phyloP scores from a whole-genome alignment of 2,113 vertebrate genomes.

The Cisticola juncidis region DNA sequence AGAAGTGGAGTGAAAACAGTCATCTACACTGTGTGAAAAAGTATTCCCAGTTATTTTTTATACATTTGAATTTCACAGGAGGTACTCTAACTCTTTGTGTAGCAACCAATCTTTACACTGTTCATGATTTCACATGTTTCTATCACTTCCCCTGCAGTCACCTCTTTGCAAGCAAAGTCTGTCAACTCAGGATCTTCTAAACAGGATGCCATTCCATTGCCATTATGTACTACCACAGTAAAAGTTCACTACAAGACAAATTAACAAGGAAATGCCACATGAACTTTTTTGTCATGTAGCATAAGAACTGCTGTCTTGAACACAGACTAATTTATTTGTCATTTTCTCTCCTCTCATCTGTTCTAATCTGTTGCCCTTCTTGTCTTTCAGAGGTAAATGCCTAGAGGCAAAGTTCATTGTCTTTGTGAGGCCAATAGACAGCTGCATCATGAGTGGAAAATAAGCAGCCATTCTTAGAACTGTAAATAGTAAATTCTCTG shows the following conservation, averaged over 20 bases:
- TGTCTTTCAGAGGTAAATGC: background rate
- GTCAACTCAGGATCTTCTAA: background rate
- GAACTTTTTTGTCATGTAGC: background rate
- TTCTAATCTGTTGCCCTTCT: background rate
- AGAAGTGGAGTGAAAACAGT: background rate
- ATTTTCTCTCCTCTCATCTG: background rate
- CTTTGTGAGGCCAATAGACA: background rate
- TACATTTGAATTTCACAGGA: background rate
- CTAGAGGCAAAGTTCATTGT: background rate
- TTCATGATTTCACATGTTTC: background rate
- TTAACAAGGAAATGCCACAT: background rate
- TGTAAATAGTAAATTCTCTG: background rate
- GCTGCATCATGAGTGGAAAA: background rate
- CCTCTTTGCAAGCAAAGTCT: background rate
- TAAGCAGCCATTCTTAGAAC: background rate
- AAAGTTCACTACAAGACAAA: background rate
- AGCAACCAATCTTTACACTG: background rate
- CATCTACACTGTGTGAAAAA: background rate
- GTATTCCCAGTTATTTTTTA: background rate
- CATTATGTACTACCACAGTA: background rate
- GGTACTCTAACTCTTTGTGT: background rate
- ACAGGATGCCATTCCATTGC: background rate
- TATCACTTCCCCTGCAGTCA: background rate
- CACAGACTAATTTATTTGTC: background rate
- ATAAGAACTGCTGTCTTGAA: background rate